Base-by-base conservation (phyloP, 2,888 invertebrate genomes). In the Bedellia somnulentella region DNA sequence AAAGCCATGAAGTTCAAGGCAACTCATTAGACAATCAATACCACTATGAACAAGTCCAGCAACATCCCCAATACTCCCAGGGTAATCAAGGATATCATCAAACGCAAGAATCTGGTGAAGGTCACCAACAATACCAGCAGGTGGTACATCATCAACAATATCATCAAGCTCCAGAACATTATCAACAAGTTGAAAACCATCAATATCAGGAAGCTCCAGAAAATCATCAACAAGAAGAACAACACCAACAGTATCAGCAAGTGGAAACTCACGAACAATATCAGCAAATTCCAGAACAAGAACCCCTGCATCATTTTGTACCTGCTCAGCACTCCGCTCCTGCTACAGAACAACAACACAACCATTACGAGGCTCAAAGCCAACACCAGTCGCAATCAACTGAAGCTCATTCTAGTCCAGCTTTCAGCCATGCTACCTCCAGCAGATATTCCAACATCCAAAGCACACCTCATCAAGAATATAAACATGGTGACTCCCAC, bases 1-100 rank as follows among this genome's bases (percentile, higher is more conserved):
- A 50, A 9, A 50, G 47, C 28, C 50, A 47, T 8, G 58, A 59
- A 33, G 49, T 53, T 17, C 48, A 53, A 29, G 43, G 41, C 29
- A 43, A 45, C n/a, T n/a, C n/a, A n/a, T n/a, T n/a, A n/a, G n/a
- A n/a, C n/a, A n/a, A n/a, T n/a, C n/a, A n/a, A n/a, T n/a, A n/a
- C n/a, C n/a, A n/a, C 10, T 21, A 16, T 23, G 30, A 25, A 22
- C 28, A 32, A 22, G 24, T 12, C 16, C 32, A 32, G 9, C 14
- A 27, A 1, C 24, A 24, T 4, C 15, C 21, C 12, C 14, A 15
- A n/a, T n/a, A n/a, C n/a, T n/a, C n/a, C n/a, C n/a, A n/a, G n/a
- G n/a, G n/a, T n/a, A n/a, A n/a, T n/a, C n/a, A n/a, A n/a, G n/a
- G n/a, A 3, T 25, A 28, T 21, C 13, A 9, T n/a, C 24, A 16